These are phyloP conservation scores for Drosophila aff. DNA, from an alignment of 1,140 invertebrate genomes.

Conservation along the genomic window DNA sequence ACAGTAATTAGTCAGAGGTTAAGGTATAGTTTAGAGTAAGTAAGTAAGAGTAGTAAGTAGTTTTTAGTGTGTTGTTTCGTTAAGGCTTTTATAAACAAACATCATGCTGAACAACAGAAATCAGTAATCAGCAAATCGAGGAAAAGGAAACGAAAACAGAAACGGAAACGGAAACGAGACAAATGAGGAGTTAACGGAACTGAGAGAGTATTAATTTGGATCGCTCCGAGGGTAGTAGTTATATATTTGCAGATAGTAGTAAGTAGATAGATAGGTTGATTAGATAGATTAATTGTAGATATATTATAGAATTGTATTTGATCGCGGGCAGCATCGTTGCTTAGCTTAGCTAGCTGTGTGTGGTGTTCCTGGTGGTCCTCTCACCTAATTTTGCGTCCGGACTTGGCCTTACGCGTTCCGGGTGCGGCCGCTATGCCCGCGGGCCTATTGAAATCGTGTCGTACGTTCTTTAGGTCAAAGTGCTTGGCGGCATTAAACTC, in stretches of 20 bases:
- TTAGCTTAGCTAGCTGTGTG: constrained; percentile 11
- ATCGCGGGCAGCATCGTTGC: constrained; percentile 52
- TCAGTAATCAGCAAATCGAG: constrained; percentile 31
- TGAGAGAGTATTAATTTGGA: constrained; percentile 50
- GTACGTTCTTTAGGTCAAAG: constrained; percentile 81
- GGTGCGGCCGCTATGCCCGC: constrained; percentile 76
- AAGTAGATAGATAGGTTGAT: constrained; percentile 50
- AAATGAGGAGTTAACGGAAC: constrained; percentile 51
- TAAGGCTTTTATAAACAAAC: constrained; percentile 29
- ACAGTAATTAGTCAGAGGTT: constrained; percentile 35
- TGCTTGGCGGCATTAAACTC: constrained; percentile 82
- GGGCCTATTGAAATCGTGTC: constrained; percentile 84
- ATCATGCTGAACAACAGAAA: constrained; percentile 59
- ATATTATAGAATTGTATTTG: constrained; percentile 15
- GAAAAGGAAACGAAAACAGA: constrained; percentile 15
- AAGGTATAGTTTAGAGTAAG: constrained; percentile 25
- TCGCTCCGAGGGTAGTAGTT: constrained; percentile 29
- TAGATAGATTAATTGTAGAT: constrained; percentile 50
- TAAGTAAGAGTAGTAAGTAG: constrained; percentile 19
- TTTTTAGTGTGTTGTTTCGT: constrained; percentile 27
- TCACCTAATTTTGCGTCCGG: constrained; percentile 85
- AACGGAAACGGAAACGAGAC: constrained; percentile 34
- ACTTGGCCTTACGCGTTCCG: constrained; percentile 71
- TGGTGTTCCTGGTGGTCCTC: constrained; percentile 53
- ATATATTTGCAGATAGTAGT: constrained; percentile 40